Evolutionary conservation across 2,888 invertebrate genomes (phyloP).

Genomic region (Maniola hyperantus): DNA sequence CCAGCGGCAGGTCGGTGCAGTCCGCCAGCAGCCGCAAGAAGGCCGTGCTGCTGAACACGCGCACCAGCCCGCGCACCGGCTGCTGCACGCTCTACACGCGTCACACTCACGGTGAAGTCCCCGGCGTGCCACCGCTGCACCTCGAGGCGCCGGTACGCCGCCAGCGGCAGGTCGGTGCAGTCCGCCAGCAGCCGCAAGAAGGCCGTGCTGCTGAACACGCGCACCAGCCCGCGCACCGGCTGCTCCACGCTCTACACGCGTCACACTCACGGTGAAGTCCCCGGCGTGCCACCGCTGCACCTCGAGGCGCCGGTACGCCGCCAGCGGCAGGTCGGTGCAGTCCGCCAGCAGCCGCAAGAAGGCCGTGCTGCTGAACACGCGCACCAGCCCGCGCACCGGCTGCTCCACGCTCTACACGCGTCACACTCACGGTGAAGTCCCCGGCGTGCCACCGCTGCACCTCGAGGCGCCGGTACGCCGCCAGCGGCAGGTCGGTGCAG

Average conservation of each 20-base stretch:
- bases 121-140: conserved; percentile 91
- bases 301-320: conserved; percentile 83
- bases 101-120: conserved; percentile 87
- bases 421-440: conserved; percentile 87
- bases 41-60: too few relatives aligned
- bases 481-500: conserved; percentile 86
- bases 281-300: conserved; percentile 91
- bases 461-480: conserved; percentile 83
- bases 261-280: conserved; percentile 87
- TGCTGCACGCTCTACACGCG: neutral
- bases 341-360: conserved; percentile 84
- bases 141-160: conserved; percentile 83
- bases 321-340: conserved; percentile 86
- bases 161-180: conserved; percentile 86
- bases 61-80: too few relatives aligned
- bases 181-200: conserved; percentile 84
- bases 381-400: conserved; percentile 67
- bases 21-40: too few relatives aligned
- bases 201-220: conserved; percentile 75
- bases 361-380: conserved; percentile 75
- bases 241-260: neutral
- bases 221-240: conserved; percentile 70
- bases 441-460: conserved; percentile 91
- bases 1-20: too few relatives aligned
- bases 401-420: conserved; percentile 28